phyloP scores from a whole-genome alignment of 1,140 invertebrate genomes.

The Phortica variegata region DNA sequence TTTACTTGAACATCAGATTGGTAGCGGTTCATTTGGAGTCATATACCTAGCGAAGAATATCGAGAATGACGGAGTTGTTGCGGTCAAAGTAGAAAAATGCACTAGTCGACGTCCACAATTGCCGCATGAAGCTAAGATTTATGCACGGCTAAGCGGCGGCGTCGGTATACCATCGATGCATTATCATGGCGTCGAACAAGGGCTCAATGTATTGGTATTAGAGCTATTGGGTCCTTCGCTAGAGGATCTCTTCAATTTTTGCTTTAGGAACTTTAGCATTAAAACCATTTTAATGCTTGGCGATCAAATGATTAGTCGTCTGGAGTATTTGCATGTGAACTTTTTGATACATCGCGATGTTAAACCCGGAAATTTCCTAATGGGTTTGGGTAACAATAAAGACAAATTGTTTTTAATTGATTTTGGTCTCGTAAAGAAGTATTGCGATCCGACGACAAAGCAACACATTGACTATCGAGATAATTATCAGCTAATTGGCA shows the following conservation, averaged over 20 bases:
- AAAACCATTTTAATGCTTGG: constrained; percentile 94
- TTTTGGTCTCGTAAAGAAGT: constrained; percentile 94
- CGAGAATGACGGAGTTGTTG: constrained; percentile 93
- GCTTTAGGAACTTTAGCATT: constrained; percentile 84
- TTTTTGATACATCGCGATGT: constrained; percentile 93
- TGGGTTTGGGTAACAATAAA: constrained; percentile 90
- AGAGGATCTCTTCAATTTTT: constrained; percentile 85
- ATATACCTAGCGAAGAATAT: constrained; percentile 92
- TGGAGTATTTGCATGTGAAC: constrained; percentile 90
- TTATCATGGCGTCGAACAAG: constrained; percentile 83
- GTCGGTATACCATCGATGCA: constrained; percentile 91
- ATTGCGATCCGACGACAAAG: constrained; percentile 79
- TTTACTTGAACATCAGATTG: too few species aligned
- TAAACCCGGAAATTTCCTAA: constrained; percentile 94
- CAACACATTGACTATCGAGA: constrained; percentile 88
- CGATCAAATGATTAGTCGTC: constrained; percentile 64
- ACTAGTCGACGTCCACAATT: constrained; percentile 92
- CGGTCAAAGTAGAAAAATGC: constrained; percentile 84
- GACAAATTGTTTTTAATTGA: constrained; percentile 94
- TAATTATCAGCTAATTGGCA: constrained; percentile 93
- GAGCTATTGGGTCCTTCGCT: constrained; percentile 89
- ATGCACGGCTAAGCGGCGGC: constrained; percentile 76
- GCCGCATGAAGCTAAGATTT: constrained; percentile 88
- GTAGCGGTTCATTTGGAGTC: constrained; percentile 93
- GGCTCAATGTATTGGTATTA: constrained; percentile 94